Evolutionary conservation across 2,797 vertebrate genomes (phyloP).

Genomic region (Pseudocheirus occidentalis): DNA sequence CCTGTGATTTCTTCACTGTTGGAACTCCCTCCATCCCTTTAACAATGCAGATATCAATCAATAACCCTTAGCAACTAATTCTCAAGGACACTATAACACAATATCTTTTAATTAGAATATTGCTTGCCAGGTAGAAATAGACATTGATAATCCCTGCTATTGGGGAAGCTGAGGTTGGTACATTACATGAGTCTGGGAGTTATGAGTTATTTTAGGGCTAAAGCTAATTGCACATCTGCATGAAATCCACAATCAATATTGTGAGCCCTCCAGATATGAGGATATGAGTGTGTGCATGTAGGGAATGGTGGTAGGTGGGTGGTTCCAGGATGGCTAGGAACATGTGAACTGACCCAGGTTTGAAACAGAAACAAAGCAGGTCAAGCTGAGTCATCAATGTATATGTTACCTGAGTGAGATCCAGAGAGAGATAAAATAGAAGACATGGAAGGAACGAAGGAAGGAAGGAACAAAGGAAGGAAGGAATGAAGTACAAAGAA

Average conservation of each 20-base stretch:
- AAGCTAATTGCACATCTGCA: neutral
- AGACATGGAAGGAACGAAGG: neutral
- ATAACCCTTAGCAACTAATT: neutral
- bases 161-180: neutral
- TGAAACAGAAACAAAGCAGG: neutral
- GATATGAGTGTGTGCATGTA: neutral
- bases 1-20: neutral
- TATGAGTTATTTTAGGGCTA: neutral
- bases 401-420: neutral
- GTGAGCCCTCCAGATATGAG: neutral
- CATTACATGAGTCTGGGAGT: neutral
- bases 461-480: neutral
- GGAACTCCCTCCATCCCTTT: neutral
- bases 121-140: neutral
- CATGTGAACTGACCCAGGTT: neutral
- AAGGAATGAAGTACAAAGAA: neutral
- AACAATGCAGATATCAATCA: no score
- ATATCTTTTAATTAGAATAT: neutral
- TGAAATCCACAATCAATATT: neutral
- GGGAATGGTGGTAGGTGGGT: accelerated
- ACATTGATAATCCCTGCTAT: neutral
- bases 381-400: neutral
- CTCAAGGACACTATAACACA: neutral
- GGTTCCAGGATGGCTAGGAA: neutral
- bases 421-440: neutral